A percentile compares a stretch with the other conserved stretches of the same genome.
Conservation (phyloP, 1,140 invertebrate genomes). For the Megalonaias nervosa region DNA sequence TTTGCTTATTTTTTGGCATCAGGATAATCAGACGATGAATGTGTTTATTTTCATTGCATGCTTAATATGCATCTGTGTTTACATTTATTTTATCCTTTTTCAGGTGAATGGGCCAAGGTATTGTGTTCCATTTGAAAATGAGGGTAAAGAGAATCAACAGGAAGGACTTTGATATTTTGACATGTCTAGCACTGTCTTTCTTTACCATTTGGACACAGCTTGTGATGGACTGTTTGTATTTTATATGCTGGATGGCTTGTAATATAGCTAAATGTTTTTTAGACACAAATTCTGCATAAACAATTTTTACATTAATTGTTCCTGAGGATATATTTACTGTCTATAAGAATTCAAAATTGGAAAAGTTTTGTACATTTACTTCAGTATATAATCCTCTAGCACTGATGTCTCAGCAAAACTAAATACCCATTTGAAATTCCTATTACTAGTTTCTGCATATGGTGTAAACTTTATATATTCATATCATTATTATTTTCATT, state of each 20-base stretch:
- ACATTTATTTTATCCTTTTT: constrained; percentile 66
- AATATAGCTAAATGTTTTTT: not conserved
- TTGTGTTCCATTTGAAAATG: constrained; percentile 49
- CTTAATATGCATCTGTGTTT: constrained; percentile 17
- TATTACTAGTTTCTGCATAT: no score
- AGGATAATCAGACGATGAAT: not conserved
- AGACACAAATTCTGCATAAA: not conserved
- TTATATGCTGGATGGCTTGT: no score
- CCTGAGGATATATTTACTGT: not conserved
- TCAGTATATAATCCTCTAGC: not conserved
- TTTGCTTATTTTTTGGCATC: not conserved
- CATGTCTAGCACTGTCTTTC: no score
- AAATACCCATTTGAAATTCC: no score
- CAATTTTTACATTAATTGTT: not conserved
- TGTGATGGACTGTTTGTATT: constrained; percentile 16
- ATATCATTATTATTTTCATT: no score
- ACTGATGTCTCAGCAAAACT: no score
- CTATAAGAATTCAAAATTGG: not conserved
- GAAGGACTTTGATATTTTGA: no score
- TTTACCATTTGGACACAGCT: constrained; percentile 8
- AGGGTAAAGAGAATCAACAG: not conserved
- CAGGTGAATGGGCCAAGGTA: constrained; percentile 70
- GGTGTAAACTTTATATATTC: no score
- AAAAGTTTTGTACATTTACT: not conserved
- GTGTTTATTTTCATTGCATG: not conserved